Evolutionary conservation across 1,140 invertebrate genomes (phyloP).

Genomic region (Drosophila sucinea): DNA sequence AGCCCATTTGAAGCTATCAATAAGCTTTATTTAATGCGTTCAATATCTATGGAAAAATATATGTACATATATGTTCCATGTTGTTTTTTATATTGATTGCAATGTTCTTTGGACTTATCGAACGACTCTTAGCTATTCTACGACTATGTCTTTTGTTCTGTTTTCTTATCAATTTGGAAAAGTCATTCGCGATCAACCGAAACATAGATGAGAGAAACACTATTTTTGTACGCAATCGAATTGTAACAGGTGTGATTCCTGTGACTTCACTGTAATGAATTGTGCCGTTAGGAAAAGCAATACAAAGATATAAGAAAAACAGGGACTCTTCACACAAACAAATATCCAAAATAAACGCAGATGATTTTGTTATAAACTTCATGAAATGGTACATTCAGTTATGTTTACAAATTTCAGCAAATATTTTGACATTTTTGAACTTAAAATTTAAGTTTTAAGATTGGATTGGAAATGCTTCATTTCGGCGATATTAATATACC

Average conservation of each 20-base stretch:
- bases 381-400: no score
- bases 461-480: no score
- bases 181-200: background rate
- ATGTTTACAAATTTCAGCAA: no score
- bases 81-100: conserved; percentile 46
- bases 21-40: conserved; percentile 33
- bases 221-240: background rate
- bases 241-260: background rate
- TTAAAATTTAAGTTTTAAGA: no score
- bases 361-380: no score
- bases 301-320: no score
- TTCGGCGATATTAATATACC: no score
- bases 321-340: no score
- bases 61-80: background rate
- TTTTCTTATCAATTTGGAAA: conserved; percentile 21
- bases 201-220: background rate
- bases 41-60: conserved; percentile 28
- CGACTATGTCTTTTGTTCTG: background rate
- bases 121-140: conserved; percentile 22
- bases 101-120: conserved; percentile 55
- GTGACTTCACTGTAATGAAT: no score
- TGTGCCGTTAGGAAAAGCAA: no score
- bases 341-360: no score
- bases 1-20: conserved; percentile 18
- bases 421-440: no score